A percentile compares a stretch with the other conserved stretches of the same genome.
Evolutionary conservation across 2,797 vertebrate genomes (phyloP).

Genomic region (Sebastes minor): DNA sequence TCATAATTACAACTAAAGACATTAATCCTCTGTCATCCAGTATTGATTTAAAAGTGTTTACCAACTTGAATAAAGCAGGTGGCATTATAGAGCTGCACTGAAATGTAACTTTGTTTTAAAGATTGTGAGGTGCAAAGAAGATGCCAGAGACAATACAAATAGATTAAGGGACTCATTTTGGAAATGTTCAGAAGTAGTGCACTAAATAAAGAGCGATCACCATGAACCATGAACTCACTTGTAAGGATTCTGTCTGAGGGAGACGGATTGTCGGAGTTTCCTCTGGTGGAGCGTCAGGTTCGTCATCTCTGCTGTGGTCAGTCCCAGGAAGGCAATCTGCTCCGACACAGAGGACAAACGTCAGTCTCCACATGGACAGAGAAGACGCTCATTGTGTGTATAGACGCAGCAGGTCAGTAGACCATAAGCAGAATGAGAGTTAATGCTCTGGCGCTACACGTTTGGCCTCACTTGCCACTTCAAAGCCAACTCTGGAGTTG

Average conservation of each 20-base stretch:
- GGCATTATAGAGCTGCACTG: not conserved
- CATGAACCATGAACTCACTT: conserved; percentile 82
- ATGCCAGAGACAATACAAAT: not conserved
- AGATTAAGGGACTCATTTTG: not conserved
- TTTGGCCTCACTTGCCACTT: not conserved
- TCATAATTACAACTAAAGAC: not conserved
- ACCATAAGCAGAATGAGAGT: not conserved
- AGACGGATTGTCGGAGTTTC: conserved; percentile 82
- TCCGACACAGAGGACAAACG: not conserved
- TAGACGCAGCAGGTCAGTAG: not conserved
- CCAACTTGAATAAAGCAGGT: not conserved
- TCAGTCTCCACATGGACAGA: not conserved
- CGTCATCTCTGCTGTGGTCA: conserved; percentile 89
- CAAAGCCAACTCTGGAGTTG: not conserved
- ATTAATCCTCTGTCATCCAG: not conserved
- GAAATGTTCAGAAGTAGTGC: not conserved
- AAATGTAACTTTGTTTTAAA: not conserved
- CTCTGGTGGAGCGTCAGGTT: conserved; percentile 83
- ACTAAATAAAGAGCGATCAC: not conserved
- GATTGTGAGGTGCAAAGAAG: not conserved
- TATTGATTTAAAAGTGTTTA: not conserved
- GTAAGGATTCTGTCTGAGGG: conserved; percentile 91
- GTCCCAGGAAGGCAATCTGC: conserved; percentile 89
- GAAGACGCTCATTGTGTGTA: fast-evolving
- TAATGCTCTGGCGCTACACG: not conserved